Percentiles rank a stretch among this genome's conserved stretches.
Conservation (phyloP, 1,140 invertebrate species). For the Drosophila dunni region DNA sequence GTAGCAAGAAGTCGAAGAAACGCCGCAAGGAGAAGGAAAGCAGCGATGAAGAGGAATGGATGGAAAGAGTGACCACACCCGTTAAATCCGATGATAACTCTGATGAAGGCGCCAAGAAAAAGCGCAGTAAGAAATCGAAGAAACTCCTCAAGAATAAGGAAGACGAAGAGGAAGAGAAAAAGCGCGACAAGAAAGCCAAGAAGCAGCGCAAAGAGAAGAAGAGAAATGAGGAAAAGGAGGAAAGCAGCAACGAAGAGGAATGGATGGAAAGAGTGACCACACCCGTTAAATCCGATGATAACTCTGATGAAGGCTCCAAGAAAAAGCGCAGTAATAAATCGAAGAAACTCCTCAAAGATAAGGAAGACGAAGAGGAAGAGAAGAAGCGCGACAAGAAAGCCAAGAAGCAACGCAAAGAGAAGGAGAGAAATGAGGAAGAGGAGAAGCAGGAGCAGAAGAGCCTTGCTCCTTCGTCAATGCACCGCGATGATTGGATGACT, state of each 20-base stretch:
- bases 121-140: neutral
- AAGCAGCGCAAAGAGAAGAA: constrained; percentile 58
- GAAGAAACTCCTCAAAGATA: neutral
- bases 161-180: constrained; percentile 44
- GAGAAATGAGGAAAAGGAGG: too few species aligned
- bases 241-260: neutral
- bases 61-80: neutral
- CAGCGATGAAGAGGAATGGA: neutral
- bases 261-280: neutral
- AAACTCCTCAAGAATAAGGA: too few species aligned
- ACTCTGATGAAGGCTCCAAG: neutral
- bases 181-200: constrained; percentile 67
- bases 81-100: neutral
- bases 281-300: neutral
- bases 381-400: constrained; percentile 68
- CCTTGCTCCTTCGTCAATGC: neutral
- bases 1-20: neutral
- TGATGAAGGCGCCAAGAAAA: neutral
- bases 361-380: too few species aligned
- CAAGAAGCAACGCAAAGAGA: constrained; percentile 56
- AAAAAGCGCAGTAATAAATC: neutral
- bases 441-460: constrained; percentile 25
- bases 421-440: constrained; percentile 50
- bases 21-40: neutral
- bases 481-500: constrained; percentile 87